A percentile compares a stretch with the other conserved stretches of the same genome.
Conservation (phyloP, 2,113 vertebrate genomes). For the Nannobrachium achirus region DNA sequence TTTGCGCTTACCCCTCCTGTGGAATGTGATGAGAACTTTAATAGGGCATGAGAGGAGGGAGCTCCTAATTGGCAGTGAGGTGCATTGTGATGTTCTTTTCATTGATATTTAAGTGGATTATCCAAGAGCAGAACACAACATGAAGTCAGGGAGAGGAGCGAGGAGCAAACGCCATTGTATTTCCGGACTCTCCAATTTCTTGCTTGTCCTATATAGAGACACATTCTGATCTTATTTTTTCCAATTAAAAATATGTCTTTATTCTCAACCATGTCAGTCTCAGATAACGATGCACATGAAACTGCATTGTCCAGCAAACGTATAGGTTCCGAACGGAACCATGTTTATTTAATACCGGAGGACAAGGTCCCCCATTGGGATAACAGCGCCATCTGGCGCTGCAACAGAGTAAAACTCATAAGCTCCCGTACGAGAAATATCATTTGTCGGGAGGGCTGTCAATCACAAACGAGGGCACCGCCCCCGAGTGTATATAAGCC, state of each 20-base stretch:
- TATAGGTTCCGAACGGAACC: too few species aligned
- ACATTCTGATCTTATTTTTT: not conserved
- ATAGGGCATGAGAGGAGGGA: slow-evolving; percentile 25
- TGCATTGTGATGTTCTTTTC: slow-evolving; percentile 35
- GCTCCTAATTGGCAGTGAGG: slow-evolving; percentile 47
- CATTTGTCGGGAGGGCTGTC: too few species aligned
- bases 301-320: too few species aligned
- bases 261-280: slow-evolving; percentile 35
- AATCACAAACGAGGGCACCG: too few species aligned
- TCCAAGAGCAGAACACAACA: slow-evolving; percentile 11
- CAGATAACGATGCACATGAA: not conserved
- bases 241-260: slow-evolving; percentile 11
- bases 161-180: not conserved
- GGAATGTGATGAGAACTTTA: slow-evolving; percentile 41
- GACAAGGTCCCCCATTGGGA: too few species aligned
- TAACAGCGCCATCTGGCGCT: too few species aligned
- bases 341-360: too few species aligned
- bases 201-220: slow-evolving; percentile 36
- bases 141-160: slow-evolving; percentile 5
- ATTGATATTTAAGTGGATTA: slow-evolving; percentile 24
- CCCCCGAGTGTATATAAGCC: too few species aligned
- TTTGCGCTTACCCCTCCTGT: slow-evolving; percentile 4
- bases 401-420: too few species aligned
- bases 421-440: too few species aligned
- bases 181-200: slow-evolving; percentile 25